Base-by-base conservation (phyloP, 2,888 invertebrate species). In the Ptychoptera contaminata region DNA sequence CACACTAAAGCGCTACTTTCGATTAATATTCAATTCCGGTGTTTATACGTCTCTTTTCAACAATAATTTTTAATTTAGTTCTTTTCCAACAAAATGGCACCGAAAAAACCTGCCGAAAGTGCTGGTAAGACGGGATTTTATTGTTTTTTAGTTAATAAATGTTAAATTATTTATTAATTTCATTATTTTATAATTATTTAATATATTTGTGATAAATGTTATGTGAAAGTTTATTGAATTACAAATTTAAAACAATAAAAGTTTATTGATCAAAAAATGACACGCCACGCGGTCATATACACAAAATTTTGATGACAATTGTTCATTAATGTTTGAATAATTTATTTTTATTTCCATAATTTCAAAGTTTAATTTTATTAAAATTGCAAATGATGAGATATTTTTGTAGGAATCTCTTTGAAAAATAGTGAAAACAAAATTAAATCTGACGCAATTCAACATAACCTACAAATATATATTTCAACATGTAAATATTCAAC, bases 51-150 rank as follows among this genome's bases (percentile, higher is more conserved):
- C 23, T 23, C 44, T 16, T 44, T 35, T 30, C 34, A 40, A 35
- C 23, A 15, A 37, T 37, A 40, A 14, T 46, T 39, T 46, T 60
- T 42, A 31, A 37, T 40, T 15, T 45, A 37, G 23, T 43, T 52
- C 60, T 66, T 66, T 67, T 67, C 62, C 59, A 59, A 53, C 63
- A 77, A 76, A 70, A 88, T 88, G 88, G 83, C 85, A 74, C 86
- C 87, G 58, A 76, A 79, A 67, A 88, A 88, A 75, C 80, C 84
- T 64, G 76, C 82, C 59, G 85, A 86, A 63, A 85, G 86, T 73
- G 72, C 85, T 70, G 83, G 84, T 84, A 77, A 70, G 73, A 68
- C 62, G 63, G 14, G 16, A 14, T 32, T 36, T 29, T 42, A 16
- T 16, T 31, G 39, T 32, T 38, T 42, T 41, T 35, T n/a, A 34